Percentiles rank a stretch among this genome's conserved stretches.
These are phyloP conservation scores for Microchirus variegatus DNA, from an alignment of 2,797 vertebrate genomes.

Conservation along the genomic window DNA sequence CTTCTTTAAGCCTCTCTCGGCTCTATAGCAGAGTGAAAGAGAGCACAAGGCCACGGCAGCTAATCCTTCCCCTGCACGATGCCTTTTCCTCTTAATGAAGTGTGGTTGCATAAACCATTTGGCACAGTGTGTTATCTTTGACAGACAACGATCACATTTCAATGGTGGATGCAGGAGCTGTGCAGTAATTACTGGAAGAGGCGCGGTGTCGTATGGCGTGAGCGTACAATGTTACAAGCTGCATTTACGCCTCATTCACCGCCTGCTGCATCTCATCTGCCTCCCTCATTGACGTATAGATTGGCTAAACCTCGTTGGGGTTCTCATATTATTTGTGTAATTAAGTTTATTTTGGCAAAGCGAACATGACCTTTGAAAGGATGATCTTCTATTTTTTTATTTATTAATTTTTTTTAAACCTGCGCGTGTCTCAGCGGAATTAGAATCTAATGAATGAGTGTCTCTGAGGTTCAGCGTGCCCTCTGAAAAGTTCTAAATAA, in stretches of 20 bases:
- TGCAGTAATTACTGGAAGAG: conserved; percentile 78
- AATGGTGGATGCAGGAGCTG: conserved; percentile 49
- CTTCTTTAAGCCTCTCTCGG: conserved; percentile 26
- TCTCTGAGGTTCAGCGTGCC: conserved; percentile 6
- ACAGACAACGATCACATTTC: conserved; percentile 73
- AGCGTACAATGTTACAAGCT: conserved; percentile 70
- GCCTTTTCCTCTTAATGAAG: conserved; percentile 61
- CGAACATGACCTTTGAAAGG: conserved; percentile 61
- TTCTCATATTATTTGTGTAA: conserved; percentile 73
- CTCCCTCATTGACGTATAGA: conserved; percentile 71
- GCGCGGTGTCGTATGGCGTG: conserved; percentile 63
- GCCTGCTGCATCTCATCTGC: conserved; percentile 55
- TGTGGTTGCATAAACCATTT: conserved; percentile 64
- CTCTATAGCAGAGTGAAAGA: conserved; percentile 26
- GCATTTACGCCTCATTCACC: conserved; percentile 67
- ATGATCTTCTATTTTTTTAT: conserved; percentile 21
- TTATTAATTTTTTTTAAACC: conserved; percentile 6
- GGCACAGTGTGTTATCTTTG: conserved; percentile 59
- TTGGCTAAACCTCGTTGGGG: conserved; percentile 67
- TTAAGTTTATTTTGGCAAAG: conserved; percentile 72
- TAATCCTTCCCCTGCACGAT: conserved; percentile 37
- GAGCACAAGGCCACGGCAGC: conserved; percentile 12
- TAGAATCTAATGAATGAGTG: conserved; percentile 10
- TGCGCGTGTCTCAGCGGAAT: conserved; percentile 23
- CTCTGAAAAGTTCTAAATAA: conserved; percentile 9